Evolutionary conservation across 1,140 invertebrate species (phyloP).

Genomic region (Micrasema longulum): DNA sequence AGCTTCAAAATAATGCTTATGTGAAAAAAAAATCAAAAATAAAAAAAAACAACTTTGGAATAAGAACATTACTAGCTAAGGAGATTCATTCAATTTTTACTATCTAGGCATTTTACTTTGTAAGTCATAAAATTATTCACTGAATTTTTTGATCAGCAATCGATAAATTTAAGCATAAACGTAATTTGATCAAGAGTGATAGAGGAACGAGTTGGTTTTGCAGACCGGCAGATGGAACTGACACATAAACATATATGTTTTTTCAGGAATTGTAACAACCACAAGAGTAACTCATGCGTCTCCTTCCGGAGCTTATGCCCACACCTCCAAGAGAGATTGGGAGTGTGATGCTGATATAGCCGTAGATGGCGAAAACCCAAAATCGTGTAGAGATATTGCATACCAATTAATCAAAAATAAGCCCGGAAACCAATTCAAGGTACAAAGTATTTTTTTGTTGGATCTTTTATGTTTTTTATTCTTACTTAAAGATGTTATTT

Average conservation of each 20-base stretch:
- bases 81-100: not conserved
- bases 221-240: not conserved
- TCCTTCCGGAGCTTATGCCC: conserved; percentile 80
- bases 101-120: not conserved
- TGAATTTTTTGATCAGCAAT: conserved; percentile 44
- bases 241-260: not conserved
- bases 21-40: no score
- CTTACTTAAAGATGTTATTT: no score
- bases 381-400: conserved; percentile 77
- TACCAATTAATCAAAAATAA: conserved; percentile 77
- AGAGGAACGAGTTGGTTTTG: not conserved
- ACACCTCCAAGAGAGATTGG: conserved; percentile 80
- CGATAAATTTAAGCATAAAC: not conserved
- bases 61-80: not conserved
- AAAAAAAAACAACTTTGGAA: no score
- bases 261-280: conserved; percentile 79
- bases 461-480: no score
- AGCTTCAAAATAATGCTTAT: no score
- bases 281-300: conserved; percentile 85
- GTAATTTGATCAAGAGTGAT: not conserved
- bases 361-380: conserved; percentile 57
- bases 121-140: not conserved
- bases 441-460: no score
- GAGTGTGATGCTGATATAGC: conserved; percentile 76
- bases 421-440: conserved; percentile 71